Base-by-base conservation (phyloP, 2,888 invertebrate genomes). In the Trypoxylon attenuatum region DNA sequence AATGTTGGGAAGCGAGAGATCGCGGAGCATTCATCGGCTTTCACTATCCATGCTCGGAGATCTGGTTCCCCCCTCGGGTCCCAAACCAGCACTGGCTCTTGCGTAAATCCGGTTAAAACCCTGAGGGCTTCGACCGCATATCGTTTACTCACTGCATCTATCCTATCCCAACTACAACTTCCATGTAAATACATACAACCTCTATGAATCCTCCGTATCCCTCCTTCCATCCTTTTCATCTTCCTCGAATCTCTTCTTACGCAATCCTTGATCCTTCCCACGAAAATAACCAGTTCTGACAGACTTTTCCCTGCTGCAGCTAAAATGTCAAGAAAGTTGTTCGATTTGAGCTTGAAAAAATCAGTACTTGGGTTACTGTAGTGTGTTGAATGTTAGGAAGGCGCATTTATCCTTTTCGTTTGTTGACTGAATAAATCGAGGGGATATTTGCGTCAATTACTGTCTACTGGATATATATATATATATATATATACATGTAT, bases 1-100 rank as follows among this genome's bases (percentile, higher is more conserved):
- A 43, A 53, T 50, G 46, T 27, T 27, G 59, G 56, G 39, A 29
- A 52, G 33, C 57, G 42, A 50, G 42, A 50, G 59, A 63, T 68
- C 54, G 52, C 56, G 50, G 15, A 19, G 67, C 39, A 68, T 59
- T 79, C 77, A 76, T 72, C 73, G 78, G 81, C 84, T 84, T 84
- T 84, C 84, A 84, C 84, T 81, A 77, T 83, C 71, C 74, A 68
- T 64, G 72, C 68, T 59, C 71, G 70, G 73, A 72, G 80, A 82
- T 83, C 80, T 80, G 80, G 75, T 82, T 82, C 79, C 71, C 80
- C 71, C 76, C 76, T 76, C 74, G 69, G 55, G 73, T 67, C 65
- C 59, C 47, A 45, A 45, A 53, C 56, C 61, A 62, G 41, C 58
- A 55, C 70, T 71, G 53, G 54, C 43, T 72, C 73, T 84, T 84